Conservation (phyloP, 1,140 invertebrate species). For the Coelopa frigida region DNA sequence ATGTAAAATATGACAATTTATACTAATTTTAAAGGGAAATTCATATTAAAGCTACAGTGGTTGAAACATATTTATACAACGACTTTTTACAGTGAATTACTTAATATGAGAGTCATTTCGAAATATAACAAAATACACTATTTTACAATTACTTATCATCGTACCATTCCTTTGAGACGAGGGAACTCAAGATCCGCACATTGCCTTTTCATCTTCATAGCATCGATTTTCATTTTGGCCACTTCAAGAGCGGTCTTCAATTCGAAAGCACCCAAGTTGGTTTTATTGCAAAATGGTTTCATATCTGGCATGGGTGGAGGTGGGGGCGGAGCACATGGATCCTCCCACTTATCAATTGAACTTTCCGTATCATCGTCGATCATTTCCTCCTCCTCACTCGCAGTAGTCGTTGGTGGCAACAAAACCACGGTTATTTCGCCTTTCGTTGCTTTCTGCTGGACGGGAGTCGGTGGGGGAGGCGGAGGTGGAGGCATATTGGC, state of each 20-base stretch:
- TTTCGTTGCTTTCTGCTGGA: constrained; percentile 22
- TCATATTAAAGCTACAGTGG: too few relatives aligned
- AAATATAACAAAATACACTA: not conserved
- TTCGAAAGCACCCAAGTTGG: constrained; percentile 20
- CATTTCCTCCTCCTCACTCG: too few relatives aligned
- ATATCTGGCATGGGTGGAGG: constrained; percentile 25
- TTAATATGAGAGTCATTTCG: not conserved
- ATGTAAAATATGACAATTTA: too few relatives aligned
- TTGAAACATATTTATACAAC: not conserved
- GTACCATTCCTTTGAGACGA: not conserved
- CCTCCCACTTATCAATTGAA: constrained; percentile 32
- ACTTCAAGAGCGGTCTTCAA: constrained; percentile 29
- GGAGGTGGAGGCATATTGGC: constrained; percentile 31
- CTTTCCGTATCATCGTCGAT: too few relatives aligned
- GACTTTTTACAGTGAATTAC: not conserved
- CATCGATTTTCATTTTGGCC: constrained; percentile 30
- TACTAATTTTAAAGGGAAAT: too few relatives aligned
- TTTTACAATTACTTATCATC: not conserved
- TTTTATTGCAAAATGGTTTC: not conserved
- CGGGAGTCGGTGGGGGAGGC: constrained; percentile 36
- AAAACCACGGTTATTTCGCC: not conserved
- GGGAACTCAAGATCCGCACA: too few relatives aligned
- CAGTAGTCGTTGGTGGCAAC: constrained; percentile 2
- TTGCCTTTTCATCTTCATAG: not conserved
- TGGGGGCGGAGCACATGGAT: constrained; percentile 31